These are phyloP conservation scores for Hesperia comma DNA, from an alignment of 2,888 invertebrate genomes.

Conservation along the genomic window DNA sequence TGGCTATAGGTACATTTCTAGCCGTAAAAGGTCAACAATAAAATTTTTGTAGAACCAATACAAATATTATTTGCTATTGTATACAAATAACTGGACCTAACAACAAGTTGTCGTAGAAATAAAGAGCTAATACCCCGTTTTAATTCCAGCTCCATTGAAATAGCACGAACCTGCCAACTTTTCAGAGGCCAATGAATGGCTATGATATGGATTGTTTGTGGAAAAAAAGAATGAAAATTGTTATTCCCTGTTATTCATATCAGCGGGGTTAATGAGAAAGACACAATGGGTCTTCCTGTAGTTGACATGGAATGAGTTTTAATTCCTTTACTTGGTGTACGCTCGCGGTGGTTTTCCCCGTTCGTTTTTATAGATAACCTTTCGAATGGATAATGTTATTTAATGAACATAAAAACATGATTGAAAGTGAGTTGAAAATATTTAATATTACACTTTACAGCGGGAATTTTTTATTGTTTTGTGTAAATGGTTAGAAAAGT, in stretches of 20 bases:
- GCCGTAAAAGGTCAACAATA: not conserved
- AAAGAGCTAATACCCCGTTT: slow-evolving; percentile 25
- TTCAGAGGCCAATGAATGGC: slow-evolving; percentile 10
- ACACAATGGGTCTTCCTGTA: slow-evolving; percentile 6
- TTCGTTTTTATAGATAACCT: no score
- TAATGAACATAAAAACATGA: not conserved
- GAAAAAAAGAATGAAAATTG: slow-evolving; percentile 13
- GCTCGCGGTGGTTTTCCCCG: no score
- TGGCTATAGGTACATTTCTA: no score
- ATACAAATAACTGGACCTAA: not conserved
- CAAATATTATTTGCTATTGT: not conserved
- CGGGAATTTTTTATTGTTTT: no score
- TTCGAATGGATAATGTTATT: not conserved
- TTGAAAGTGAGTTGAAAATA: no score
- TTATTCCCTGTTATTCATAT: slow-evolving; percentile 12
- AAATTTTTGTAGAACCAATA: not conserved
- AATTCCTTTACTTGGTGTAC: not conserved
- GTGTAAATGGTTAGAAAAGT: no score
- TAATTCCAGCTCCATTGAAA: slow-evolving; percentile 19
- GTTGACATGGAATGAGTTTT: not conserved
- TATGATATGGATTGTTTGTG: slow-evolving; percentile 20
- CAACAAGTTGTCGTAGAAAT: slow-evolving; percentile 12
- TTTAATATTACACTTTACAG: no score
- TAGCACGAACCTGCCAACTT: slow-evolving; percentile 3
- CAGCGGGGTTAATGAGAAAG: slow-evolving; percentile 13